Base-by-base conservation (phyloP, 2,797 vertebrate species). In the Rousettus madagascariensis region DNA sequence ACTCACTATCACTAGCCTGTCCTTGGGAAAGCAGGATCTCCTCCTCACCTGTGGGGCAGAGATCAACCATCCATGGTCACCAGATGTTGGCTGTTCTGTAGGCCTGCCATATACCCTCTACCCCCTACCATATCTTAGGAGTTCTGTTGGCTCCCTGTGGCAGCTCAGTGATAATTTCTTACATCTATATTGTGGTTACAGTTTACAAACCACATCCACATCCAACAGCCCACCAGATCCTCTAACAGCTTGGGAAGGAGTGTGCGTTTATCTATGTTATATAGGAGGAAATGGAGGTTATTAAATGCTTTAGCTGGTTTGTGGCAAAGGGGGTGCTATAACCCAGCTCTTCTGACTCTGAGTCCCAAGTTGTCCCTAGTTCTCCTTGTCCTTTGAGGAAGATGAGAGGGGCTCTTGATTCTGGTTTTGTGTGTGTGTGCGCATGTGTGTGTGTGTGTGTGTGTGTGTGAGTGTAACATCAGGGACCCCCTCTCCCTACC, bases 311-410 rank as follows among this genome's bases (percentile, higher is more conserved):
- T 72, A 36, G n/a, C 61, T 57, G 92, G 66, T 79, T 82, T 80
- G 61, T 92, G 71, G 90, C 49, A 53, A 89, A 93, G 69, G 78
- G 68, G 78, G 59, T 94, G 77, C 87, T 93, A 9, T 53, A 79
- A 83, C 57, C 65, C n/a, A 91, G 57, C 57, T 79, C 57, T 94
- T 80, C 78, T 13, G 19, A 82, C 28, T 51, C 63, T 66, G 75
- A 57, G 41, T 30, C 89, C 41, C 13, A 15, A 10, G 36, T 24
- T 33, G 36, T 46, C 65, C 63, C 28, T 59, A 22, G 36, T 79
- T 77, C 15, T 72, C 19, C 2, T 36, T 20, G 22, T 61, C 75
- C 79, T 92, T 26, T 1, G 36, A 33, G 61, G 66, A 82, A 82
- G 71, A 77, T 1, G 61, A 57, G 19, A 85, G 63, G 38, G 69